Base-by-base conservation (phyloP, 1,140 invertebrate species). In the Orius insidiosus region DNA sequence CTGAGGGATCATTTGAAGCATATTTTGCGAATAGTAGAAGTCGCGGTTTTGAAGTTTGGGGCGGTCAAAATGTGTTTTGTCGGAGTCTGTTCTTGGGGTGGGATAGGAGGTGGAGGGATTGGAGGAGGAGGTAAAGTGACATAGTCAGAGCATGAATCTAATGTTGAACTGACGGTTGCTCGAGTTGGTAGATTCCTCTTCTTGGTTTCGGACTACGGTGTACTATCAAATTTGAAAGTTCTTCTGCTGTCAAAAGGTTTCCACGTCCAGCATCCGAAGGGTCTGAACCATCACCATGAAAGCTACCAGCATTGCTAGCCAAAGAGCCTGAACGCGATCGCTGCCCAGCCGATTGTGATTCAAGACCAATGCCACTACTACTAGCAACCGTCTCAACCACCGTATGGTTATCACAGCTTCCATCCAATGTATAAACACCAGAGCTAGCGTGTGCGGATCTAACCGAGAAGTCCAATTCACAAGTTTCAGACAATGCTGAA, bases 131-230 rank as follows among this genome's bases (percentile, higher is more conserved):
- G 80, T 56, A 87, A 65, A 13, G 81, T 82, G 1, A 88, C 84
- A 57, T 89, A 89, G 59, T 89, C 85, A 10, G 82, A 85, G 54
- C 87, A 83, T 1, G 84, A 86, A 57, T 87, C 82, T 56, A 87
- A 71, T 0, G 80, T 85, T 37, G 76, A 75, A 54, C 81, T 83
- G 15, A 86, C 80, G 0, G 79, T 84, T 52, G 84, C 80, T 30
- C 75, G 68, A 33, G 74, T 78, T 4, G 83, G 84, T 85, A 85
- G 9, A 71, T 68, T 8, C 71, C 72, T 11, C 56, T 50, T 18
- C 57, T 43, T 9, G 56, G 53, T 46, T 56, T 57, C 10, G 54
- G 55, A 33, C 52, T 52, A 31, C 78, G 64, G 0, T 80, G 80
- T 1, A 85, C 81, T 43, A 86, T 86, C 15, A 86, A 58, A 57